These are phyloP conservation scores for Caenorhabditis angaria DNA, from an alignment of 2,888 invertebrate species.

Conservation along the genomic window DNA sequence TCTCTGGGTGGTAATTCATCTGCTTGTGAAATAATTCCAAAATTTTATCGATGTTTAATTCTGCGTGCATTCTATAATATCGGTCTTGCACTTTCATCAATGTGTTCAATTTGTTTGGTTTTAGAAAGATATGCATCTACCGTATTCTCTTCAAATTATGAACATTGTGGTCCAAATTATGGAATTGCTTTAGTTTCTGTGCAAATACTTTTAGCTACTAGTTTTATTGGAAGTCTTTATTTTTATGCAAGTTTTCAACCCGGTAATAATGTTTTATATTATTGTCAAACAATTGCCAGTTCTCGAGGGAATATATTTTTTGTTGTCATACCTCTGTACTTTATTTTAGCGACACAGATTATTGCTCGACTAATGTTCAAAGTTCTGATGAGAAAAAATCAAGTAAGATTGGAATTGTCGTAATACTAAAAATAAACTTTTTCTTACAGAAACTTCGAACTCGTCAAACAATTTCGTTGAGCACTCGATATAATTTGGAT, in stretches of 20 bases:
- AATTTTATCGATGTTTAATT: conserved; percentile 17
- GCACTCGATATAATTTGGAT: conserved; percentile 20
- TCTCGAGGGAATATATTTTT: conserved; percentile 16
- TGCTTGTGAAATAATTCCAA: conserved; percentile 22
- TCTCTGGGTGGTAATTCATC: background rate
- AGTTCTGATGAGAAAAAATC: conserved; percentile 12
- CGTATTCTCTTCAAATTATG: conserved; percentile 4
- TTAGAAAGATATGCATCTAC: conserved; percentile 16
- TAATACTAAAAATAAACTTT: background rate
- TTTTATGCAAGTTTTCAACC: conserved; percentile 18
- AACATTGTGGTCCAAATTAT: conserved; percentile 11
- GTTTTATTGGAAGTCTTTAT: conserved; percentile 18
- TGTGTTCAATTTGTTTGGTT: conserved; percentile 19
- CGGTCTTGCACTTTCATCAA: conserved; percentile 26
- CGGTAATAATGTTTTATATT: conserved; percentile 13
- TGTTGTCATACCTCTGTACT: conserved; percentile 16
- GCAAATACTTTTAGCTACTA: conserved; percentile 10
- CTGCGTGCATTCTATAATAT: conserved; percentile 19
- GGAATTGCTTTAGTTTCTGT: conserved; percentile 6
- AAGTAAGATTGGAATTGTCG: background rate
- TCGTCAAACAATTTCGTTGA: background rate
- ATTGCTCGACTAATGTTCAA: conserved; percentile 18
- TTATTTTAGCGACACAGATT: conserved; percentile 13
- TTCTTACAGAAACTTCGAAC: conserved; percentile 12
- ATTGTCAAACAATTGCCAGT: conserved; percentile 20